A percentile compares a stretch with the other conserved stretches of the same genome.
Evolutionary conservation across 2,797 vertebrate species (phyloP).

Genomic region (Macrochelys suwanniensis): DNA sequence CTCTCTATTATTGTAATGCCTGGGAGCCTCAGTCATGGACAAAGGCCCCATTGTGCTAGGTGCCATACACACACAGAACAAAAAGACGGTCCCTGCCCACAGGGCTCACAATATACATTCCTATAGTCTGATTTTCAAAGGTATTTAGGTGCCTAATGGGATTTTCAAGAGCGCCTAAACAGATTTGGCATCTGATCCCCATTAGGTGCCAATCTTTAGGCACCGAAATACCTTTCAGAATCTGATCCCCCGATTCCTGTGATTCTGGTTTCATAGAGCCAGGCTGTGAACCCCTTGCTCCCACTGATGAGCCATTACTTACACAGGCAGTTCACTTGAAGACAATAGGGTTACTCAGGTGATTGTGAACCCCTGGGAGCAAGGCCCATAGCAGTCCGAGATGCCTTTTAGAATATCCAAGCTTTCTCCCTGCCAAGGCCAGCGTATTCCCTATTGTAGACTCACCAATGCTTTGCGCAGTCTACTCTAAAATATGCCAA

Average conservation of each 20-base stretch:
- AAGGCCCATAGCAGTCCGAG: slow-evolving; percentile 28
- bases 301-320: not conserved
- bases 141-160: slow-evolving; percentile 1
- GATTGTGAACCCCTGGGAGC: slow-evolving; percentile 56
- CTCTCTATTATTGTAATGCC: not conserved
- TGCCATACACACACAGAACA: slow-evolving; percentile 49
- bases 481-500: slow-evolving; percentile 46
- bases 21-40: not conserved
- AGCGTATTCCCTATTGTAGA: slow-evolving; percentile 10
- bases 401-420: not conserved
- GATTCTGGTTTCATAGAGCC: rapidly evolving
- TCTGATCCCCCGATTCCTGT: not conserved
- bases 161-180: not conserved
- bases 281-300: not conserved
- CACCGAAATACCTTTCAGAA: rapidly evolving
- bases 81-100: slow-evolving; percentile 42
- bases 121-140: slow-evolving; percentile 27
- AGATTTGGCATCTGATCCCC: not conserved
- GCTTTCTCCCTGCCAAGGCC: not conserved
- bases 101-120: slow-evolving; percentile 47
- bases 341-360: slow-evolving; percentile 26
- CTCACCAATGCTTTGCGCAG: slow-evolving; percentile 11
- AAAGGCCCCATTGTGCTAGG: slow-evolving; percentile 51
- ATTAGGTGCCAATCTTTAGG: not conserved
- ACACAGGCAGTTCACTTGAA: not conserved